A percentile compares a stretch with the other conserved stretches of the same genome.
Conservation (phyloP, 2,888 invertebrate species). For the Exephanes ischioxanthus region DNA sequence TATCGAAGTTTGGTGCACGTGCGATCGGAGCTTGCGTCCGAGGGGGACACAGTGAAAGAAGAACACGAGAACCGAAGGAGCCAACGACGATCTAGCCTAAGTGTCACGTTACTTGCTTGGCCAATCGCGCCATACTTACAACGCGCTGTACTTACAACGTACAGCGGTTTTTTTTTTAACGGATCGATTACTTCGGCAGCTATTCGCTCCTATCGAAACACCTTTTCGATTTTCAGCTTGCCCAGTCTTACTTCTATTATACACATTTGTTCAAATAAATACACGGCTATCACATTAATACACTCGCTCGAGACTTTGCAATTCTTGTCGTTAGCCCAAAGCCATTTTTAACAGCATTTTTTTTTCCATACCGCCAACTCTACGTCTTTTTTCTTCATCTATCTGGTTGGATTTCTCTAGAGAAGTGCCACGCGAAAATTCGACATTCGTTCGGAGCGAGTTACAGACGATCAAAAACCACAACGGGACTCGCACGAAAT, state of each 20-base stretch:
- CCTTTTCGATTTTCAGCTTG: constrained; percentile 48
- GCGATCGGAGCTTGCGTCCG: background rate
- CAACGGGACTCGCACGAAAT: constrained; percentile 62
- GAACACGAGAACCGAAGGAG: constrained; percentile 38
- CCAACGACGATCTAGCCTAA: constrained; percentile 25
- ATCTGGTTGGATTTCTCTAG: constrained; percentile 15
- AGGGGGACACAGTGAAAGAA: constrained; percentile 28
- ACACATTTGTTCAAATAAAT: constrained; percentile 81
- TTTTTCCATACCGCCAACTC: background rate
- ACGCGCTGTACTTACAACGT: constrained; percentile 74
- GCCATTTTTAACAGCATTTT: constrained; percentile 14
- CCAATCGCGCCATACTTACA: constrained; percentile 73
- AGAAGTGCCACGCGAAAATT: constrained; percentile 2
- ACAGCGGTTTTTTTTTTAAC: constrained; percentile 56
- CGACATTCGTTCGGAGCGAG: constrained; percentile 51
- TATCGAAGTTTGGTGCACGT: constrained; percentile 54
- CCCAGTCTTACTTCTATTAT: constrained; percentile 70
- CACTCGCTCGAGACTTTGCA: constrained; percentile 70
- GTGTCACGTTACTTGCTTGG: constrained; percentile 55
- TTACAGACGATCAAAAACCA: constrained; percentile 45
- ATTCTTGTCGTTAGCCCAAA: constrained; percentile 40
- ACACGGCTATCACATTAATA: constrained; percentile 80
- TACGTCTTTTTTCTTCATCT: constrained; percentile 3
- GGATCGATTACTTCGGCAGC: constrained; percentile 22
- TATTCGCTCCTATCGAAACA: constrained; percentile 38